Evolutionary conservation across 2,113 vertebrate species (phyloP), one percentile per base, ranked within the genome.

Genomic region (Tenrec ecaudatus): DNA sequence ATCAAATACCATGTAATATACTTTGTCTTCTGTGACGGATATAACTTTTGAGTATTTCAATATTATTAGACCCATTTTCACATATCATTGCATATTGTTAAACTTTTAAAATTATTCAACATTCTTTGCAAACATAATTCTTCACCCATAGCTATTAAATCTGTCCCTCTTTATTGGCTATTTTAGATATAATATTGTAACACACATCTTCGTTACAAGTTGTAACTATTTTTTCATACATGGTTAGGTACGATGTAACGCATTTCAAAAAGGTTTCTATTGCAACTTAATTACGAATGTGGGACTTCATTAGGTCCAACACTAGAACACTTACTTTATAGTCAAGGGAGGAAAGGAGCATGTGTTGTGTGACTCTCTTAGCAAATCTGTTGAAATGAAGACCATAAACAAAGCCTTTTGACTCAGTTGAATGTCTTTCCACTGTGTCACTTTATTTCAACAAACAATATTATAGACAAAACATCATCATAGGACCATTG

Each of bases 311-410:
- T 66, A 66, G 66, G 22, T 71, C 33, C 90, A 77, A 78, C 69
- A 43, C 47, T 71, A 29, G 90, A 77, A 78, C 77, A n/a, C 47
- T 89, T 58, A 53, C 47, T 73, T 62, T 77, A 64, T n/a, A 92
- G 22, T 6, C 31, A 27, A 84, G 43, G 57, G 82, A 95, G 83
- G 10, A 79, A 84, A 64, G 47, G 2, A 17, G 58, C 69, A n/a
- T 43, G 17, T 68, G 6, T 68, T 81, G 81, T n/a, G 15, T 66
- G 29, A 68, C 43, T 89, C 89, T 68, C 19, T 69, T 85, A 77
- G 68, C 66, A 89, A 82, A 57, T 17, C 22, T 75, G 8, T 68
- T 60, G 8, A 60, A 69, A 77, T 82, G 29, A 89, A 81, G 43
- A 68, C 25, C 58, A 60, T 47, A 60, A 69, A 12, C 20, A 60